Conservation (phyloP, 2,113 vertebrate genomes). For the Caranx ignobilis region DNA sequence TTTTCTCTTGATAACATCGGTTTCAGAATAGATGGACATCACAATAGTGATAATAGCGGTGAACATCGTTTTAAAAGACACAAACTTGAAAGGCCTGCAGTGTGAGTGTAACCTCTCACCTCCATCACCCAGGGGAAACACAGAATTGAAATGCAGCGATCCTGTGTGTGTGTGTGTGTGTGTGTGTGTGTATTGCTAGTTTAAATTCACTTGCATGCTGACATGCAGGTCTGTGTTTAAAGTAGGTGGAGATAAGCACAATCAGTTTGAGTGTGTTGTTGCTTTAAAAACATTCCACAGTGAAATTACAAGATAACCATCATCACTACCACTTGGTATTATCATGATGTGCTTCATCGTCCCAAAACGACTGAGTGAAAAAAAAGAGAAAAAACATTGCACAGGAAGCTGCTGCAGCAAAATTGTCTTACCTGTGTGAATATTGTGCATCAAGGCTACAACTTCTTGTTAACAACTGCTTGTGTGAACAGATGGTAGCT, state of each 20-base stretch:
- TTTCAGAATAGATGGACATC: background rate
- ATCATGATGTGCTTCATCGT: slow-evolving; percentile 28
- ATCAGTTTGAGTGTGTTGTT: slow-evolving; percentile 35
- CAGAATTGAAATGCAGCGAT: slow-evolving; percentile 4
- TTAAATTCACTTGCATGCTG: background rate
- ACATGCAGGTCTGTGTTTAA: slow-evolving; percentile 5
- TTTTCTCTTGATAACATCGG: background rate
- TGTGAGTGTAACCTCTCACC: background rate
- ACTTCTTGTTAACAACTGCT: slow-evolving; percentile 19
- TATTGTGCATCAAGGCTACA: slow-evolving; percentile 22
- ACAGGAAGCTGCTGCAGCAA: background rate
- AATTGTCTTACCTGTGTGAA: slow-evolving; percentile 15
- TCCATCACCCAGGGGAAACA: background rate
- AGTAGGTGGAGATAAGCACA: slow-evolving; percentile 33
- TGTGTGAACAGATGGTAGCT: slow-evolving; percentile 52
- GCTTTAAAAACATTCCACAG: slow-evolving; percentile 43
- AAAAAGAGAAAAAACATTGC: slow-evolving; percentile 8
- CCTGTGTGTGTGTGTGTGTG: background rate
- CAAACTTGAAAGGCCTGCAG: background rate
- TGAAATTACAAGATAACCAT: slow-evolving; percentile 52
- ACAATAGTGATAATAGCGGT: background rate
- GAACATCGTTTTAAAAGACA: background rate
- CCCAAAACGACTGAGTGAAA: background rate
- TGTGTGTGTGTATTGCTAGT: too few relatives aligned
- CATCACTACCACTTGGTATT: slow-evolving; percentile 13